phyloP scores from a whole-genome alignment of 1,140 invertebrate species.

The Lasaia peninsularis region DNA sequence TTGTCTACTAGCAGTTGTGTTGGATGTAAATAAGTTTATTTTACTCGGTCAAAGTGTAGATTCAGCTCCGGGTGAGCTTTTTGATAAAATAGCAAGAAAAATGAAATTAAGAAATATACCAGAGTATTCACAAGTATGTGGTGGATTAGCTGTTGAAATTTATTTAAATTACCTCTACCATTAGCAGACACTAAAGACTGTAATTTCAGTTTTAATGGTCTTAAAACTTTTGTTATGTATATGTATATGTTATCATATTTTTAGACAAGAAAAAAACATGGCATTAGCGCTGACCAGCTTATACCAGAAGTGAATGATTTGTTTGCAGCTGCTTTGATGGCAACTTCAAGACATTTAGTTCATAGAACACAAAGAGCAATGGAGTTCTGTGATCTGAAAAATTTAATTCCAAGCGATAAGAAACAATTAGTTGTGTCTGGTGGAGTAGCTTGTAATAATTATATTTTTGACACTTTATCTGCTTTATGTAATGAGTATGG shows the following conservation, averaged over 20 bases:
- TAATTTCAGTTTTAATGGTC: constrained; percentile 68
- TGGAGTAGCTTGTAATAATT: constrained; percentile 96
- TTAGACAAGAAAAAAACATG: constrained; percentile 58
- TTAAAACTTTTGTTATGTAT: constrained; percentile 56
- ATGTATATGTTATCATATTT: too few relatives aligned
- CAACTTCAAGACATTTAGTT: constrained; percentile 86
- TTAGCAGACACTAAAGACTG: constrained; percentile 77
- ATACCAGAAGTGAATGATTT: constrained; percentile 89
- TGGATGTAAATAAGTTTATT: constrained; percentile 87
- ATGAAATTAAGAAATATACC: constrained; percentile 90
- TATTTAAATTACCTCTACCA: constrained; percentile 83
- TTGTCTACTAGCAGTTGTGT: constrained; percentile 88
- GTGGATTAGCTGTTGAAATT: constrained; percentile 91
- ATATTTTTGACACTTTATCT: constrained; percentile 84
- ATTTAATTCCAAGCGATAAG: constrained; percentile 79
- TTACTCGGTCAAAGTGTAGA: constrained; percentile 89
- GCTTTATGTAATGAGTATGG: constrained; percentile 83
- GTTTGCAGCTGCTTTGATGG: constrained; percentile 90
- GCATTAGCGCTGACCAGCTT: constrained; percentile 81
- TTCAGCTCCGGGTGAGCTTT: constrained; percentile 93
- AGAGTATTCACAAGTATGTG: constrained; percentile 85
- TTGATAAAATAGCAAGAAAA: constrained; percentile 93
- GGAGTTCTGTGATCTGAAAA: constrained; percentile 82
- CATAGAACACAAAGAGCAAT: constrained; percentile 91
- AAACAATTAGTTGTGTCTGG: constrained; percentile 90